Conservation (phyloP, 2,113 vertebrate species). For the Nibea coibor region DNA sequence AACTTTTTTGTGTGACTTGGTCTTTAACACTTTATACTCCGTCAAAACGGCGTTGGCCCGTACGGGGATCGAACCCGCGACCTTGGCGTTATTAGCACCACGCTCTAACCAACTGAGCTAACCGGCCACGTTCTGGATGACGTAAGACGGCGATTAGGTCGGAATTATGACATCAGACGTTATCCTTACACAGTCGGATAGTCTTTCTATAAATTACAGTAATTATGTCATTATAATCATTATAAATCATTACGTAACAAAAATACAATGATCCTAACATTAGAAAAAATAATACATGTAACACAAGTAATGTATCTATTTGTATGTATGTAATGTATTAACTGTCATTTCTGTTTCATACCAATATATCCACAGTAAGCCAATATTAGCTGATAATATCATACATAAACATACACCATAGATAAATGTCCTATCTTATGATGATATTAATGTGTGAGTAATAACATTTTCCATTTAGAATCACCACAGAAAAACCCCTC, state of each 20-base stretch:
- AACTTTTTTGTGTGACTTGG: no score
- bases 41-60: slow-evolving; percentile 47
- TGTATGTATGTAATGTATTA: neutral
- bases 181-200: no score
- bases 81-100: slow-evolving; percentile 83
- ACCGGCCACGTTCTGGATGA: slow-evolving; percentile 24
- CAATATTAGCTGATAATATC: neutral
- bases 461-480: neutral
- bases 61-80: slow-evolving; percentile 79
- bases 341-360: neutral
- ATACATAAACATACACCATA: neutral
- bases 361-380: neutral
- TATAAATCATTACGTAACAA: neutral
- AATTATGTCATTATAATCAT: no score
- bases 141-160: neutral
- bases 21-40: neutral
- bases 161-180: no score
- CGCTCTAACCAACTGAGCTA: slow-evolving; percentile 82
- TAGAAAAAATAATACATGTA: neutral
- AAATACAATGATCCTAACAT: neutral
- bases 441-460: neutral
- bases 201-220: no score
- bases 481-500: neutral
- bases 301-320: no score
- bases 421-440: no score